Conservation (phyloP, 2,888 invertebrate genomes). For the Cordilura impudica region DNA sequence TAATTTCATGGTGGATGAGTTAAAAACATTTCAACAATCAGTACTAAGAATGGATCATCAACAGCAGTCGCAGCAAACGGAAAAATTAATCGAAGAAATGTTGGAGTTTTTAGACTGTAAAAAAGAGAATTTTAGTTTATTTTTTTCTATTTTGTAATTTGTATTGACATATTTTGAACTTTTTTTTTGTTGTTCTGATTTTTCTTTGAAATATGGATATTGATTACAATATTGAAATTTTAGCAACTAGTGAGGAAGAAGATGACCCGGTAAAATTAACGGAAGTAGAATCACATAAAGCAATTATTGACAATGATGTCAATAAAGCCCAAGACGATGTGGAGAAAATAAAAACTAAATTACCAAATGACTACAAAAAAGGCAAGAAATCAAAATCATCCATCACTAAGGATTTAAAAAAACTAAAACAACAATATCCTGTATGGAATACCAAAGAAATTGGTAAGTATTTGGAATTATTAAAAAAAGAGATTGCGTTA, state of each 20-base stretch:
- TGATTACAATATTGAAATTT: conserved; percentile 26
- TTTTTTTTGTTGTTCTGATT: not conserved
- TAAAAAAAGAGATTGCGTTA: not conserved
- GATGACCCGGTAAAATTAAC: conserved; percentile 23
- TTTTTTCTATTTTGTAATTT: not conserved
- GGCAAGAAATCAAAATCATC: conserved; percentile 28
- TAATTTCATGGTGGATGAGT: not conserved
- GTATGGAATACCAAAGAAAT: conserved; percentile 61
- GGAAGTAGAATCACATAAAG: not conserved
- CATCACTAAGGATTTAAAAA: conserved; percentile 55
- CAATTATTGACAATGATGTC: conserved; percentile 29
- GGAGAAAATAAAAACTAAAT: not conserved
- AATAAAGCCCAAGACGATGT: not conserved
- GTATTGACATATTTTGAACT: not conserved
- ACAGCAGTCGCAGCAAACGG: conserved; percentile 62
- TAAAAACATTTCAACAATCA: not conserved
- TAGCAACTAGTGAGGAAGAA: conserved; percentile 64
- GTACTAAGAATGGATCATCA: conserved; percentile 33
- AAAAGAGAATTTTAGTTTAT: conserved; percentile 9
- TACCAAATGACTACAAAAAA: conserved; percentile 3
- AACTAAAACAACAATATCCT: conserved; percentile 56
- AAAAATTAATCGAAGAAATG: conserved; percentile 66
- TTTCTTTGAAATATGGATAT: not conserved
- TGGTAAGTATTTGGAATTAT: conserved; percentile 47
- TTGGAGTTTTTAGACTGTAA: conserved; percentile 68